Evolutionary conservation across 2,113 vertebrate species (phyloP).

Genomic region (Alethe castanea): DNA sequence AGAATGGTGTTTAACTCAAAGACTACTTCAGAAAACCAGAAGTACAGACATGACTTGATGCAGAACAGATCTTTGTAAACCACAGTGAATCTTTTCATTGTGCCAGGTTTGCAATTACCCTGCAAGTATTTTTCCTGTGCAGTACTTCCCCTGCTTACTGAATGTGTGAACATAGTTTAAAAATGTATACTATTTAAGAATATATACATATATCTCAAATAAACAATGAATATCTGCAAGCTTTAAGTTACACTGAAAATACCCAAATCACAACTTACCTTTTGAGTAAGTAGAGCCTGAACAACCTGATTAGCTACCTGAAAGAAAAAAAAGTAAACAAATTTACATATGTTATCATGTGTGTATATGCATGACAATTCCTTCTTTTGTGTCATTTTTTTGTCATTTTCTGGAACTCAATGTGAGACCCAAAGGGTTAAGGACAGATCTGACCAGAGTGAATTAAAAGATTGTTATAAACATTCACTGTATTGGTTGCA

Average conservation of each 20-base stretch:
- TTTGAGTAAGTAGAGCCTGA: constrained; percentile 92
- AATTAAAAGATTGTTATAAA: background rate
- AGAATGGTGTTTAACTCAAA: background rate
- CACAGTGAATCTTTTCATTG: background rate
- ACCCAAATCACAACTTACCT: constrained; percentile 74
- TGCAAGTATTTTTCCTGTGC: background rate
- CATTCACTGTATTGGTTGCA: background rate
- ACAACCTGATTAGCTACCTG: constrained; percentile 95
- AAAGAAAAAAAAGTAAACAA: constrained; percentile 52
- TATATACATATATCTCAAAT: background rate
- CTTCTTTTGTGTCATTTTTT: background rate
- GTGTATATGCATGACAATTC: background rate
- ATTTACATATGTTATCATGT: background rate
- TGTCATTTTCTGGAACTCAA: rapidly evolving
- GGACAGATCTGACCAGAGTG: rapidly evolving
- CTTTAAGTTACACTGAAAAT: background rate
- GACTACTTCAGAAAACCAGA: background rate
- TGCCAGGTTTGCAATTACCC: background rate
- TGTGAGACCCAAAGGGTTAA: background rate
- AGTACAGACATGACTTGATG: background rate
- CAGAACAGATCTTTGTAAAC: background rate
- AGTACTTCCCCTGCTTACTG: background rate
- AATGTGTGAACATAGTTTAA: background rate
- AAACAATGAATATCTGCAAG: background rate
- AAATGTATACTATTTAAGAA: background rate